A percentile compares a stretch with the other conserved stretches of the same genome.
Evolutionary conservation across 2,797 vertebrate genomes (phyloP).

Genomic region (Stomatorhinus walkeri): DNA sequence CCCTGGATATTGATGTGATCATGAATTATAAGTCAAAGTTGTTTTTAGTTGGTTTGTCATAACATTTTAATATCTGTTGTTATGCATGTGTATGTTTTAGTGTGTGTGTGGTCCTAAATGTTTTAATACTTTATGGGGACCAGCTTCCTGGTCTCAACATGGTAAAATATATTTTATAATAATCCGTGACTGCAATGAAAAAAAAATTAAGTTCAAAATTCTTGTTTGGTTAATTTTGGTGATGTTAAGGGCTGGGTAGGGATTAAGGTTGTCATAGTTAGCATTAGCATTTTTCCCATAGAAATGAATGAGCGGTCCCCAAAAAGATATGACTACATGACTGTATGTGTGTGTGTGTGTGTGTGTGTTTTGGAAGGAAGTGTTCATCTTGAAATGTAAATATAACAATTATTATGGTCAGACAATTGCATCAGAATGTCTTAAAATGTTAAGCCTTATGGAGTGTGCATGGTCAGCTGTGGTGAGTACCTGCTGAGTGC

Average conservation of each 20-base stretch:
- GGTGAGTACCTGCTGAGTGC: background rate
- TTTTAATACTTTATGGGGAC: background rate
- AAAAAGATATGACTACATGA: background rate
- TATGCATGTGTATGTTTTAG: background rate
- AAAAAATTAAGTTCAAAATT: too few relatives aligned
- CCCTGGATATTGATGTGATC: background rate
- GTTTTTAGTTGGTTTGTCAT: background rate
- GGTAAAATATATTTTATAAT: too few relatives aligned
- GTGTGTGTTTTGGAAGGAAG: background rate
- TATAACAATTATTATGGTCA: background rate
- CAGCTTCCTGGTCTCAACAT: background rate
- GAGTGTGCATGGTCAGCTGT: background rate
- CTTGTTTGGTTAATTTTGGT: too few relatives aligned
- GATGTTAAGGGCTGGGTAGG: too few relatives aligned
- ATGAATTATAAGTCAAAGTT: background rate
- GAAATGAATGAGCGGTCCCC: background rate
- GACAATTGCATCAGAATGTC: background rate
- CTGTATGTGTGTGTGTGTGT: background rate
- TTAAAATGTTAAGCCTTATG: background rate
- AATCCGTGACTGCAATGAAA: too few relatives aligned
- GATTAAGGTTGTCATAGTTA: too few relatives aligned
- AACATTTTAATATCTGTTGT: background rate
- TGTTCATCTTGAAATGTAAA: background rate
- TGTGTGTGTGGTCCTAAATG: background rate
- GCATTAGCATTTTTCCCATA: background rate